A percentile compares a stretch with the other conserved stretches of the same genome.
Evolutionary conservation across 2,888 invertebrate species (phyloP).

Genomic region (Odontothrips loti): DNA sequence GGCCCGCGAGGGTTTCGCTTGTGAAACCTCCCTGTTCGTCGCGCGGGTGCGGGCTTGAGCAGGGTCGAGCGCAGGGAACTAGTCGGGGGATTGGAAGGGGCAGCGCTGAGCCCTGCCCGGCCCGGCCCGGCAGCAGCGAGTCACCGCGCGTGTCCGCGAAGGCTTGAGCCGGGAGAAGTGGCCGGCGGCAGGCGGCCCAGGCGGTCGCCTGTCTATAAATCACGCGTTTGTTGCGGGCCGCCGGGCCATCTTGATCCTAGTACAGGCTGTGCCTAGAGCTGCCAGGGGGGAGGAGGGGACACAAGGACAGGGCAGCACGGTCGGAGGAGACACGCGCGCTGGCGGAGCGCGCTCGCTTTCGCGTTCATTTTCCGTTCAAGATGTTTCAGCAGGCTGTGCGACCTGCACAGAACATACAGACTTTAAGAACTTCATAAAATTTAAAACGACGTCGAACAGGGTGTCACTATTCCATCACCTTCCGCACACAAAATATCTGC

Average conservation of each 20-base stretch:
- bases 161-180: neutral
- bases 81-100: neutral
- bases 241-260: conserved; percentile 14
- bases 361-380: too few species aligned
- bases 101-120: neutral
- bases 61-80: neutral
- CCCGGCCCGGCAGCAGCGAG: neutral
- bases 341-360: neutral
- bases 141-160: neutral
- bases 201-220: neutral
- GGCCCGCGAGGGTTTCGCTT: neutral
- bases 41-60: too few species aligned
- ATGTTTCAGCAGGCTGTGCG: too few species aligned
- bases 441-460: too few species aligned
- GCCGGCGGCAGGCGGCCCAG: neutral
- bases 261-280: neutral
- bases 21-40: too few species aligned
- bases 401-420: too few species aligned
- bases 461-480: too few species aligned
- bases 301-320: too few species aligned
- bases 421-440: too few species aligned
- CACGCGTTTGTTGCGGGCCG: conserved; percentile 11
- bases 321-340: neutral
- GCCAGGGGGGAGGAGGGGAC: neutral
- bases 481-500: too few species aligned